Percentiles rank a stretch among this genome's conserved stretches.
Evolutionary conservation across 2,888 invertebrate genomes (phyloP).

Genomic region (Tanaodytes sp.): DNA sequence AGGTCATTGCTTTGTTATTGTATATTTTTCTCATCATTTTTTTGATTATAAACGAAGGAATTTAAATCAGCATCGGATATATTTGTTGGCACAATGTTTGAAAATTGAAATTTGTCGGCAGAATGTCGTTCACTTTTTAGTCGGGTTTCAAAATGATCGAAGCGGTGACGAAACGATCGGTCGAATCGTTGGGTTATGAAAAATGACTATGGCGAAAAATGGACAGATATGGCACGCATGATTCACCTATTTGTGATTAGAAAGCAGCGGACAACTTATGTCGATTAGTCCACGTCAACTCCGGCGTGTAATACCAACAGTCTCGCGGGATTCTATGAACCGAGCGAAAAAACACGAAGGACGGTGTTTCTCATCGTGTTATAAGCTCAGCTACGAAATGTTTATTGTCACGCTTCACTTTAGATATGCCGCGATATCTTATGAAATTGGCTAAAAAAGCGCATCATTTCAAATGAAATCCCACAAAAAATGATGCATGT

Average conservation of each 20-base stretch:
- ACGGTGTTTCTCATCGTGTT: constrained; percentile 15
- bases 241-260: constrained; percentile 44
- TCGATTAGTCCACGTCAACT: constrained; percentile 47
- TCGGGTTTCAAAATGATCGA: not conserved
- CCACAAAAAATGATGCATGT: too few species aligned
- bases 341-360: constrained; percentile 43
- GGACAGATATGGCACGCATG: constrained; percentile 28
- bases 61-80: too few species aligned
- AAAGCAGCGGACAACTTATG: constrained; percentile 30
- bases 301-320: constrained; percentile 31
- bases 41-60: too few species aligned
- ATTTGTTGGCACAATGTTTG: not conserved
- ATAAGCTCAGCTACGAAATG: constrained; percentile 24
- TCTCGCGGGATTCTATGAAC: constrained; percentile 29
- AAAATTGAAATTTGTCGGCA: not conserved
- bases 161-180: not conserved
- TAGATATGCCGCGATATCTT: too few species aligned
- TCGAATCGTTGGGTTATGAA: not conserved
- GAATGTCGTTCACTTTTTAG: not conserved
- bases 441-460: too few species aligned
- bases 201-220: constrained; percentile 18
- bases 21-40: too few species aligned
- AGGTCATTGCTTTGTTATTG: not conserved
- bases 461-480: too few species aligned
- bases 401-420: constrained; percentile 19